Evolutionary conservation across 2,797 vertebrate genomes (phyloP).

Genomic region (Staurois parvus): DNA sequence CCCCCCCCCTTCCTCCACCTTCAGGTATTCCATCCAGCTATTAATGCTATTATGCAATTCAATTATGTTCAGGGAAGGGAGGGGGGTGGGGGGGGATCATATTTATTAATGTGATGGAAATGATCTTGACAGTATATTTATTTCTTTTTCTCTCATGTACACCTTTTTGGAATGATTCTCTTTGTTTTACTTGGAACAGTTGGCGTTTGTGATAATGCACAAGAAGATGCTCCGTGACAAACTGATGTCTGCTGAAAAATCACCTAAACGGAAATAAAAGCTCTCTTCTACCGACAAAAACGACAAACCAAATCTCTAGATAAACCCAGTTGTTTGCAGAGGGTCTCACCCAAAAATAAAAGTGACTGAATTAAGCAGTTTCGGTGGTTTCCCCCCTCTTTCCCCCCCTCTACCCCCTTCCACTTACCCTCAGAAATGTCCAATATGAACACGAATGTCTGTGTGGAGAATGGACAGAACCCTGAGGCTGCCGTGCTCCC

Average conservation of each 20-base stretch:
- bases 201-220: conserved; percentile 72
- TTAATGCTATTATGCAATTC: conserved; percentile 63
- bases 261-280: conserved; percentile 70
- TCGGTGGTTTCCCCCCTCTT: conserved; percentile 66
- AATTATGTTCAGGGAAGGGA: conserved; percentile 35
- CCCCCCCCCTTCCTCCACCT: conserved; percentile 57
- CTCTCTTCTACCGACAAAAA: conserved; percentile 33
- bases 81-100: conserved; percentile 40
- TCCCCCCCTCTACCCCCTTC: conserved; percentile 70
- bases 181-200: conserved; percentile 78
- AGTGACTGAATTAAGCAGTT: conserved; percentile 60
- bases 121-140: conserved; percentile 65
- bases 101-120: conserved; percentile 71
- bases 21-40: conserved; percentile 65
- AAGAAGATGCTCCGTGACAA: conserved; percentile 71
- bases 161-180: conserved; percentile 73
- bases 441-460: conserved; percentile 93
- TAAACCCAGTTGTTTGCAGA: conserved; percentile 52
- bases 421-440: conserved; percentile 75
- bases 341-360: conserved; percentile 47
- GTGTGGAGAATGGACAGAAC: conserved; percentile 90
- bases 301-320: neutral
- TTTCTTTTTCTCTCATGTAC: conserved; percentile 60
- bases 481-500: conserved; percentile 90
- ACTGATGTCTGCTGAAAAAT: conserved; percentile 71